phyloP scores from a whole-genome alignment of 2,888 invertebrate genomes.

The Chironomus riparius region DNA sequence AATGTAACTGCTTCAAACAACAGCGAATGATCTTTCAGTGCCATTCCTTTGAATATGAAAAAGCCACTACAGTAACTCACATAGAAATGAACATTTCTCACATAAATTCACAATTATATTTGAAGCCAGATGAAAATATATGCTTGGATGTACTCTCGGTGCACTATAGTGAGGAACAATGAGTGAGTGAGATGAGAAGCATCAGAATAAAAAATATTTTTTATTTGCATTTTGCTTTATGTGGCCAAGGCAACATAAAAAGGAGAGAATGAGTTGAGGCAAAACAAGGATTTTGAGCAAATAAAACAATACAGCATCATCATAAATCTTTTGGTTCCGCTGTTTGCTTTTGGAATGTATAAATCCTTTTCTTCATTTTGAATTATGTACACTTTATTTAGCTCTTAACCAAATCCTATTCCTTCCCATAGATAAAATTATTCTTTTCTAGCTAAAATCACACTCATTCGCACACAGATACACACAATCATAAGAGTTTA shows the following conservation, averaged over 20 bases:
- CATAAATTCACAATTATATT: not conserved
- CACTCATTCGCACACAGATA: not conserved
- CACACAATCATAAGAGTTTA: not conserved
- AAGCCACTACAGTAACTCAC: not conserved
- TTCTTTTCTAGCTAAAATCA: not conserved
- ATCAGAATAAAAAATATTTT: not conserved
- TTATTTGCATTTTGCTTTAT: constrained; percentile 24
- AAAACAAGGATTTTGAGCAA: constrained; percentile 7
- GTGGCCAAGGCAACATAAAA: not conserved
- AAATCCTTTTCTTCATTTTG: constrained; percentile 23
- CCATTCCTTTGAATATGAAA: not conserved
- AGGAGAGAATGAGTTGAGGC: not conserved
- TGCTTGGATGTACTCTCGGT: not conserved
- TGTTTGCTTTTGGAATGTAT: constrained; percentile 22
- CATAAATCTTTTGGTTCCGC: constrained; percentile 21
- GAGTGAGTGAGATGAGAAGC: not conserved
- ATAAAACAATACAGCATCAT: constrained; percentile 26
- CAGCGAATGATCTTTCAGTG: not conserved
- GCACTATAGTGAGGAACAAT: not conserved
- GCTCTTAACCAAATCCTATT: constrained; percentile 24
- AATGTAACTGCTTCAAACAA: not conserved
- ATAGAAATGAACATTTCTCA: not conserved
- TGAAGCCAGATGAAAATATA: not conserved
- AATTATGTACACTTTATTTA: constrained; percentile 24
- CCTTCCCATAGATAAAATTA: not conserved